Percentiles rank a stretch among this genome's conserved stretches.
phyloP scores from a whole-genome alignment of 2,888 invertebrate species.

The Cataglyphis cursor region DNA sequence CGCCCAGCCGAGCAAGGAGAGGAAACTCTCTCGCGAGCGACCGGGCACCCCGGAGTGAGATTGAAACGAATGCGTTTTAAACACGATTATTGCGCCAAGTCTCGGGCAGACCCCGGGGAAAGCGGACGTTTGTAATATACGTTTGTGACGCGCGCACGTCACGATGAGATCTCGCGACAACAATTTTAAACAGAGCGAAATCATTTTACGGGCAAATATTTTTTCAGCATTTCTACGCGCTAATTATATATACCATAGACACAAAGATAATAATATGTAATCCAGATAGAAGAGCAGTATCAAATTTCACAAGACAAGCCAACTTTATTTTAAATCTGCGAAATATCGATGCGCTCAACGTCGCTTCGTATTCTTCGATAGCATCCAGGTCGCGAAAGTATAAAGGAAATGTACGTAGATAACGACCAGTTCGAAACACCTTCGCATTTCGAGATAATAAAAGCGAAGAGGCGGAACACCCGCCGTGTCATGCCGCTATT shows the following conservation, averaged over 20 bases:
- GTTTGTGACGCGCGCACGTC: conserved; percentile 30
- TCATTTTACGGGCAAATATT: background rate
- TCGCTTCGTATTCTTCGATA: background rate
- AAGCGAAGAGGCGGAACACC: conserved; percentile 45
- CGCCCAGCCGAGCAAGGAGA: conserved; percentile 71
- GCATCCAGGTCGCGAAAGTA: background rate
- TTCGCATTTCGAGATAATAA: conserved; percentile 48
- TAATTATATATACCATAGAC: background rate
- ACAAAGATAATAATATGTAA: background rate
- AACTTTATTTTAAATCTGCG: background rate
- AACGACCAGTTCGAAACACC: conserved; percentile 6
- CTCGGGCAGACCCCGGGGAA: conserved; percentile 27
- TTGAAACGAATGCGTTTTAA: conserved; percentile 83
- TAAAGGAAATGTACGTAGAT: conserved; percentile 1
- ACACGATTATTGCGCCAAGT: conserved; percentile 78
- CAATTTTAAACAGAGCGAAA: background rate
- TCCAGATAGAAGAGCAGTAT: background rate
- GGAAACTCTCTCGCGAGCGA: conserved; percentile 66
- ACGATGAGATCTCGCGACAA: conserved; percentile 2
- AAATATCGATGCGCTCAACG: background rate
- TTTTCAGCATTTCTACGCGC: background rate
- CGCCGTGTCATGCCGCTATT: conserved; percentile 44
- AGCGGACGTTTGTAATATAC: conserved; percentile 35
- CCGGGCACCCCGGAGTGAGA: conserved; percentile 68
- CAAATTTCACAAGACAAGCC: background rate